Percentiles rank a stretch among this genome's conserved stretches.
These are phyloP conservation scores for Trissolcus brochymenae DNA, from an alignment of 2,888 invertebrate species.

Conservation along the genomic window DNA sequence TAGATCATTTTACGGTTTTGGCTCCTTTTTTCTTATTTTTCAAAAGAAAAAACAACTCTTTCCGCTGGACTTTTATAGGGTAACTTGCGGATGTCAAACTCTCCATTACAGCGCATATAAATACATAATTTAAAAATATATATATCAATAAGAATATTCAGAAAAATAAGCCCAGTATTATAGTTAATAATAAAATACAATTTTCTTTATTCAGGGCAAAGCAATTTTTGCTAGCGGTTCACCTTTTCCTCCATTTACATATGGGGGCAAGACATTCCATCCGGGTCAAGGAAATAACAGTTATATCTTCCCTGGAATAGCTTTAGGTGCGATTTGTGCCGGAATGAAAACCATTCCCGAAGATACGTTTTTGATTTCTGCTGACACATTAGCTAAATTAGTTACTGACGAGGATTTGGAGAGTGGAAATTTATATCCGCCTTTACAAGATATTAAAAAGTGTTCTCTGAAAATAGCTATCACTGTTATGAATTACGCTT, in stretches of 20 bases:
- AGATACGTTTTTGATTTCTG: conserved; percentile 93
- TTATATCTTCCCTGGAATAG: conserved; percentile 98
- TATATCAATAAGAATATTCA: too few relatives aligned
- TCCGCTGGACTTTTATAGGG: too few relatives aligned
- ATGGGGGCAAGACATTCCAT: conserved; percentile 86
- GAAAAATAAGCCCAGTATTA: too few relatives aligned
- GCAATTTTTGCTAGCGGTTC: conserved; percentile 97
- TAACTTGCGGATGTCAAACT: too few relatives aligned
- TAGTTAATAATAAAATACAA: background rate
- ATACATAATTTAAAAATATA: too few relatives aligned
- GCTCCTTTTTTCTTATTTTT: too few relatives aligned
- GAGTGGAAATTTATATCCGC: conserved; percentile 94
- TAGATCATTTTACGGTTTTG: too few relatives aligned
- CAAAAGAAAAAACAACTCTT: too few relatives aligned
- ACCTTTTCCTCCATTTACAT: conserved; percentile 91
- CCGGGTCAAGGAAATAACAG: conserved; percentile 99
- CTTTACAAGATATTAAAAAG: conserved; percentile 87
- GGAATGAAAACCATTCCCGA: conserved; percentile 94
- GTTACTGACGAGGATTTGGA: conserved; percentile 89
- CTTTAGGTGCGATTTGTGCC: conserved; percentile 91
- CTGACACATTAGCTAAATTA: conserved; percentile 88
- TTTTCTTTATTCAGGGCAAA: conserved; percentile 82
- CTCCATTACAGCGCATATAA: too few relatives aligned
- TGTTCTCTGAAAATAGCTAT: conserved; percentile 93
- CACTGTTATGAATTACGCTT: conserved; percentile 88